A percentile compares a stretch with the other conserved stretches of the same genome.
Conservation (phyloP, 2,113 vertebrate species). For the Actenoides hombroni region DNA sequence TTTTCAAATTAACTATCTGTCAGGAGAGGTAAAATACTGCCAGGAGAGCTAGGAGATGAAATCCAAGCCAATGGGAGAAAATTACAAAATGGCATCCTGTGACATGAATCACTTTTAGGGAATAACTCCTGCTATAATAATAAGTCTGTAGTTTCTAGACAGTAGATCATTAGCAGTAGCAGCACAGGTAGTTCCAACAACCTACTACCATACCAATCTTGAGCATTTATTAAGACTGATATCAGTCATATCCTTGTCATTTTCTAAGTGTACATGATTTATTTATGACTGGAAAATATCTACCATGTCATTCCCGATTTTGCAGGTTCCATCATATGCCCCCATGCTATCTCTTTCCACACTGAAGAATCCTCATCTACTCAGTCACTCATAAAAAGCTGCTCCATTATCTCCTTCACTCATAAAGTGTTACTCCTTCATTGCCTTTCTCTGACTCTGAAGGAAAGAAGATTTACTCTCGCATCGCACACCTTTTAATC, state of each 20-base stretch:
- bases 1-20: conserved; percentile 62
- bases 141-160: conserved; percentile 22
- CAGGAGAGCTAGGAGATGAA: conserved; percentile 31
- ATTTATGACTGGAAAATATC: background rate
- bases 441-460: background rate
- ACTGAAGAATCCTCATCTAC: background rate
- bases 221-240: conserved; percentile 26
- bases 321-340: background rate
- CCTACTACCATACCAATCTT: background rate
- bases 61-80: conserved; percentile 56
- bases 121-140: conserved; percentile 13
- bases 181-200: conserved; percentile 15
- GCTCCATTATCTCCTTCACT: background rate
- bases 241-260: background rate
- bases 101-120: background rate
- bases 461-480: background rate
- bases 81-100: conserved; percentile 36
- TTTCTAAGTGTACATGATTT: background rate
- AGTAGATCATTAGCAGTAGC: conserved; percentile 15
- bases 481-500: background rate
- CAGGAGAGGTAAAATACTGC: conserved; percentile 60
- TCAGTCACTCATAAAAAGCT: background rate
- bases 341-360: background rate
- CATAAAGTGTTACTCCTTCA: background rate
- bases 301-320: background rate